phyloP scores from a whole-genome alignment of 1,140 invertebrate species.

The Himalopsyche phryganea region DNA sequence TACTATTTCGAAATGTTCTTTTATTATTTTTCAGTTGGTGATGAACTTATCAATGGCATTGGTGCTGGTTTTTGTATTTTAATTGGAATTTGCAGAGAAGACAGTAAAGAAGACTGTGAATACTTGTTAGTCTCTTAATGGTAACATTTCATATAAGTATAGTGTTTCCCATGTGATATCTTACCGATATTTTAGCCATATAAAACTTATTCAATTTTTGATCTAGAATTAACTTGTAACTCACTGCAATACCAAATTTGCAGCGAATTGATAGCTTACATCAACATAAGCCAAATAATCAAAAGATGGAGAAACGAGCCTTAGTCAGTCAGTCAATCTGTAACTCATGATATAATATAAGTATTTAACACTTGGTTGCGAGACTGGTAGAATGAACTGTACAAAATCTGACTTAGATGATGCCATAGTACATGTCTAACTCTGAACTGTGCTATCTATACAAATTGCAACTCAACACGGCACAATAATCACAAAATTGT shows the following conservation, averaged over 20 bases:
- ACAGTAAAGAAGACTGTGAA: slow-evolving; percentile 76
- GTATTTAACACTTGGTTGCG: too few species aligned
- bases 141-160: not conserved
- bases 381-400: too few species aligned
- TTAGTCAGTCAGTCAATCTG: too few species aligned
- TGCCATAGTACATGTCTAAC: too few species aligned
- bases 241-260: not conserved
- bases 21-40: slow-evolving; percentile 70
- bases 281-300: too few species aligned
- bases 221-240: not conserved
- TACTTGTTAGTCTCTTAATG: slow-evolving; percentile 68
- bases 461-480: too few species aligned
- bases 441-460: too few species aligned
- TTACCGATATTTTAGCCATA: not conserved
- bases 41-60: slow-evolving; percentile 76
- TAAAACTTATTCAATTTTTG: not conserved
- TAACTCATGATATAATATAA: too few species aligned
- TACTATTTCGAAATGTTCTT: too few species aligned
- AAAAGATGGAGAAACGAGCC: too few species aligned
- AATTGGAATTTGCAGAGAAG: slow-evolving; percentile 77
- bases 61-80: slow-evolving; percentile 82
- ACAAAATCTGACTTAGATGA: too few species aligned
- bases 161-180: not conserved
- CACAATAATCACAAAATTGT: too few species aligned
- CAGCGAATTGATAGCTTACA: not conserved